Base-by-base conservation (phyloP, 2,797 vertebrate species). In the Xenopus petersii region DNA sequence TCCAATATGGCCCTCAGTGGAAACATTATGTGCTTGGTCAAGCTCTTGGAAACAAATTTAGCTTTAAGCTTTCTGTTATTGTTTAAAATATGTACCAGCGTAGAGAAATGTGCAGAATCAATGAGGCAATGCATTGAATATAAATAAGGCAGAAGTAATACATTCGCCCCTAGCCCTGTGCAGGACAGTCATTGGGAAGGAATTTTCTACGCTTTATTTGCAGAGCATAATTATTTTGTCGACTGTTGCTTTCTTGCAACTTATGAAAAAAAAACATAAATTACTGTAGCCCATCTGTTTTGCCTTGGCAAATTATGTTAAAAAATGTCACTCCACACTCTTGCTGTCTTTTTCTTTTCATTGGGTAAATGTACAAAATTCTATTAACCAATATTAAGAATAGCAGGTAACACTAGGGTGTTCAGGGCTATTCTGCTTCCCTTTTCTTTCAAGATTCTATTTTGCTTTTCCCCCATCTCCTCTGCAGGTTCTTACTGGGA, bases 81-180 rank as follows among this genome's bases (percentile, higher is more conserved):
- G 76, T 79, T 79, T 79, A 79, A 79, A 79, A 79, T 79, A 79
- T 74, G 76, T 79, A 79, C 76, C 76, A 73, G 76, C 51, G 66
- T 69, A 65, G 48, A 49, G 76, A 79, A 74, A 79, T 79, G 76
- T 79, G 76, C 76, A 79, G 71, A 79, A 59, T 64, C 76, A 79
- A 79, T 74, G 76, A 79, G 76, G 71, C 76, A 79, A 69, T 66
- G 76, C 71, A 74, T 70, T 79, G 76, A 79, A 79, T 79, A 79
- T 79, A 79, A 79, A 79, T 79, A 79, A 79, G 71, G 76, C 71
- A 74, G 76, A 79, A 79, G 65, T 79, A 79, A 79, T 67, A 7
- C 54, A 71, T 61, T 79, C 76, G 76, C 76, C 76, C 73, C 71
- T 66, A 79, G 76, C 76, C 76, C 58, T 54, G 26, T 61, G 59